phyloP scores from a whole-genome alignment of 2,113 vertebrate species.

The Oreocharis arfaki region DNA sequence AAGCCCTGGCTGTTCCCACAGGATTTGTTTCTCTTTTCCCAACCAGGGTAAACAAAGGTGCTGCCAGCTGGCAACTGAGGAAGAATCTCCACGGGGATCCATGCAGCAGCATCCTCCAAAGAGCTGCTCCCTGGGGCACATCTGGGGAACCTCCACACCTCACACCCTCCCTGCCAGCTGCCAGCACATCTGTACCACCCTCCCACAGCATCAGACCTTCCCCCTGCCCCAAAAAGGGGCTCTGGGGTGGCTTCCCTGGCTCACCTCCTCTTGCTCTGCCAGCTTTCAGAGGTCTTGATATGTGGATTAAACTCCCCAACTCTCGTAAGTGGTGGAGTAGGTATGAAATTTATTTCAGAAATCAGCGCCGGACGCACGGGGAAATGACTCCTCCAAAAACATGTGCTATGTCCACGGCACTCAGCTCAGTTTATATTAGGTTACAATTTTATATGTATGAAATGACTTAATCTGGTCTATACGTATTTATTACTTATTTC shows the following conservation, averaged over 20 bases:
- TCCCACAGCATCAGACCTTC: background rate
- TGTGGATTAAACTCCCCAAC: too few species aligned
- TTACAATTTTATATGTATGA: too few species aligned
- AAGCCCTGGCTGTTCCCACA: background rate
- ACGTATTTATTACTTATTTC: too few species aligned
- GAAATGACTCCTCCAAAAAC: too few species aligned
- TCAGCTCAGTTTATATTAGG: too few species aligned
- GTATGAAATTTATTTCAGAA: too few species aligned
- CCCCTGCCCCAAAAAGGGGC: background rate
- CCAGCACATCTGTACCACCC: background rate
- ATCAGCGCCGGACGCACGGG: too few species aligned
- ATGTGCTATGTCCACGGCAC: too few species aligned
- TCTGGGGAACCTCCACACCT: background rate
- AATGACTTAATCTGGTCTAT: too few species aligned
- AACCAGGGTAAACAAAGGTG: background rate
- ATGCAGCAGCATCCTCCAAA: background rate
- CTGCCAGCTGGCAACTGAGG: background rate
- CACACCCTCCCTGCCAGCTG: background rate
- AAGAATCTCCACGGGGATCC: background rate
- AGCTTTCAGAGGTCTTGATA: too few species aligned
- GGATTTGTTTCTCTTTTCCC: background rate
- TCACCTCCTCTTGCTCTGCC: background rate
- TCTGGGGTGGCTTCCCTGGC: background rate
- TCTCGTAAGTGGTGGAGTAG: too few species aligned
- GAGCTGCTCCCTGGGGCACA: background rate